Conservation (phyloP, 2,113 vertebrate species). For the Actinemys pallida region DNA sequence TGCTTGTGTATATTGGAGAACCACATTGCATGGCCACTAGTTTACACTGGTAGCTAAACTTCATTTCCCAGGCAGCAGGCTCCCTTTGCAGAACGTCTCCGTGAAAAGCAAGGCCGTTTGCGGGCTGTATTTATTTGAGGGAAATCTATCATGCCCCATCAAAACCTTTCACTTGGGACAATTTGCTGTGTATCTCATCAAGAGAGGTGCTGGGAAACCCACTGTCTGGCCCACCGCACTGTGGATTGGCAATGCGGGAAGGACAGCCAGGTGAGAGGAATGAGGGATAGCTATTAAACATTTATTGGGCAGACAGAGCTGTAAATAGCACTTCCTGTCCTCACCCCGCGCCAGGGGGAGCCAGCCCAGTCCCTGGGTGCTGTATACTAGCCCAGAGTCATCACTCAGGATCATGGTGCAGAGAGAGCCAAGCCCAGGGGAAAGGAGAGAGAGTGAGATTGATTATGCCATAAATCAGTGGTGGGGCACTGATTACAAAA, state of each 20-base stretch:
- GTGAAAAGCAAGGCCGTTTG: constrained; percentile 13
- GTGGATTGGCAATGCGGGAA: background rate
- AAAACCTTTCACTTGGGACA: constrained; percentile 38
- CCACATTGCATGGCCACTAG: background rate
- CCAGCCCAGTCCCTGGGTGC: rapidly evolving
- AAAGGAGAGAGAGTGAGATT: constrained; percentile 26
- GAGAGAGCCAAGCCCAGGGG: background rate
- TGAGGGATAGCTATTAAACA: background rate
- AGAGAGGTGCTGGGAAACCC: background rate
- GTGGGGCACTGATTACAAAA: constrained; percentile 50
- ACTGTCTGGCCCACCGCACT: background rate
- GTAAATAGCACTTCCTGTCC: background rate
- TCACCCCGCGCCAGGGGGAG: rapidly evolving
- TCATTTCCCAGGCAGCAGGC: background rate
- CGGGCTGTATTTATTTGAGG: constrained; percentile 39
- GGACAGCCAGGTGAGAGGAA: background rate
- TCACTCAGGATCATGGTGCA: constrained; percentile 50
- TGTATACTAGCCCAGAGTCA: constrained; percentile 15
- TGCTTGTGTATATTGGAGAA: rapidly evolving
- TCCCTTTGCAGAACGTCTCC: background rate
- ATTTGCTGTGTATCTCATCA: constrained; percentile 59
- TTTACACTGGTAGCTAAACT: background rate
- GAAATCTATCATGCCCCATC: constrained; percentile 53
- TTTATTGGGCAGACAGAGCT: background rate
- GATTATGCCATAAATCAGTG: constrained; percentile 51